Base-by-base conservation (phyloP, 2,888 invertebrate species). In the Malthinus seriepunctatus region DNA sequence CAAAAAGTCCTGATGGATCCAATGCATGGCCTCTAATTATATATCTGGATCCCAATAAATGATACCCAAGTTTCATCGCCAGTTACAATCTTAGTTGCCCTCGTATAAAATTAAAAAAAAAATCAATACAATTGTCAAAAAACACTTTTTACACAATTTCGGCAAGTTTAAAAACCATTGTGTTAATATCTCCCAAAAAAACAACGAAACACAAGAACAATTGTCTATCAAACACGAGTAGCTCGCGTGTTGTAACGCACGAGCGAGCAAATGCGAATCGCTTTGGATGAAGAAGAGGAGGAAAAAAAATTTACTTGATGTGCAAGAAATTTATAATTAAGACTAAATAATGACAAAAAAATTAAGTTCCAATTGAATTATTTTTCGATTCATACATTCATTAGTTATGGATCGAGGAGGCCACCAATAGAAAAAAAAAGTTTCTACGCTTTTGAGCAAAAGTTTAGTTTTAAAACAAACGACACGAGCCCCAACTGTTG, bases 171-270 rank as follows among this genome's bases (percentile, higher is more conserved):
- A 23, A 23, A 23, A 23, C 23, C 23, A 23, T 23, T 23, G 23
- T 42, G 39, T 42, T 14, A n/a, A 15, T 42, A 15, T 42, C 14
- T 12, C 15, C 39, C 32, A 38, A 34, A 57, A 57, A n/a, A n/a
- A n/a, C n/a, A n/a, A n/a, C n/a, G n/a, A n/a, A 39, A 54, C 23
- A 5, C 23, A 23, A 56, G 56, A 63, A 64, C 65, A 64, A 62
- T 62, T 67, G 65, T 66, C 63, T 61, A 65, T 66, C 58, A 64
- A 23, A 65, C 67, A 66, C 67, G 66, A 65, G 65, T 62, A 53
- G 59, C 63, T 67, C 68, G 68, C 68, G 66, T 65, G 65, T 66
- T 67, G 65, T 51, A 61, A 67, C 69, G 69, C 69, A 70, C 69
- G 70, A 69, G 70, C 69, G 69, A 65, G 63, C 69, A 70, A 67